Evolutionary conservation across 2,888 invertebrate species (phyloP).

Genomic region (Xiphydria camelus): DNA sequence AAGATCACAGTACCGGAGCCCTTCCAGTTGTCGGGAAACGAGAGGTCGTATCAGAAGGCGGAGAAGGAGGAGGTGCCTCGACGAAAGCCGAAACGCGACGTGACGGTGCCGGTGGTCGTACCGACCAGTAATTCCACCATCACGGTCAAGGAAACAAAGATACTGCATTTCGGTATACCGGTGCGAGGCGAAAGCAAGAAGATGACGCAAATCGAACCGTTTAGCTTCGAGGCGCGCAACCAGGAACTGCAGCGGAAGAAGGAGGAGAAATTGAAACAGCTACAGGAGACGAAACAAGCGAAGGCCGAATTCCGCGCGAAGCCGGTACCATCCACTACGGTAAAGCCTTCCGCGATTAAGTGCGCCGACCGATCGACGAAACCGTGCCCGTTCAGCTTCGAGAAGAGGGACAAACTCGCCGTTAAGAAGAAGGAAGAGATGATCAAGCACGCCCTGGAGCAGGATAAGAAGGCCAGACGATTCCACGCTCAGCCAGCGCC

Average conservation of each 20-base stretch:
- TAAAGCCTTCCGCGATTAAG: constrained; percentile 2
- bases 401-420: constrained; percentile 64
- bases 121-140: constrained; percentile 30
- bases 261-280: constrained; percentile 56
- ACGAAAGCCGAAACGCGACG: constrained; percentile 53
- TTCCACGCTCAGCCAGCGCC: constrained; percentile 76
- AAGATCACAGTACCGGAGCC: constrained; percentile 44
- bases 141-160: constrained; percentile 35
- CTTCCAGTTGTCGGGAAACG: constrained; percentile 36
- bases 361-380: constrained; percentile 18
- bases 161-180: constrained; percentile 44
- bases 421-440: constrained; percentile 65
- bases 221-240: constrained; percentile 72
- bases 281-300: constrained; percentile 11
- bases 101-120: constrained; percentile 31
- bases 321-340: constrained; percentile 25
- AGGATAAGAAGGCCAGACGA: constrained; percentile 64
- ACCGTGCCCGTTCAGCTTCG: constrained; percentile 70
- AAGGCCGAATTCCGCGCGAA: not conserved
- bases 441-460: constrained; percentile 64
- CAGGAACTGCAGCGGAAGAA: constrained; percentile 57
- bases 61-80: not conserved
- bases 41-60: not conserved
- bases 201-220: constrained; percentile 58
- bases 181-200: constrained; percentile 18